These are phyloP conservation scores for Thecocarcelia acutangulata DNA, from an alignment of 2,888 invertebrate species.

Conservation along the genomic window DNA sequence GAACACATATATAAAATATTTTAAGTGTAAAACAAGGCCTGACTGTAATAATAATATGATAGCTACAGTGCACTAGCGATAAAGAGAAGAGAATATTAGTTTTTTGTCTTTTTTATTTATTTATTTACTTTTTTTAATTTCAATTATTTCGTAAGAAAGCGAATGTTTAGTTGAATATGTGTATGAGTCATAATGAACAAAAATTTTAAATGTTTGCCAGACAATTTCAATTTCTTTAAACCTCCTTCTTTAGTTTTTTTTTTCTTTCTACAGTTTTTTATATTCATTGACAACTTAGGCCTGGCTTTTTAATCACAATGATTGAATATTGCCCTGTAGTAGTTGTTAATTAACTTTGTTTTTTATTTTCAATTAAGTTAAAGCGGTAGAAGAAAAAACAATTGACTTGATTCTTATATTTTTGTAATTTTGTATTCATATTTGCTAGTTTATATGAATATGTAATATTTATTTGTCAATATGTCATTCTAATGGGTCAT, in stretches of 20 bases:
- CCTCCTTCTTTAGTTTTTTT: conserved; percentile 27
- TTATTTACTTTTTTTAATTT: conserved; percentile 9
- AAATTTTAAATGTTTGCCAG: conserved; percentile 47
- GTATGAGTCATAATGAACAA: conserved; percentile 53
- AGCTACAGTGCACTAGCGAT: background rate
- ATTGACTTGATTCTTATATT: conserved; percentile 50
- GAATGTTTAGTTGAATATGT: conserved; percentile 48
- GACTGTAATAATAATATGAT: conserved; percentile 4
- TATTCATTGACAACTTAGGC: conserved; percentile 38
- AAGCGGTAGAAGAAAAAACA: conserved; percentile 37
- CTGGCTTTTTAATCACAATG: conserved; percentile 30
- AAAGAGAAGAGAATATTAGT: conserved; percentile 23
- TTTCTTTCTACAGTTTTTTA: background rate
- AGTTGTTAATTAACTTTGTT: conserved; percentile 56
- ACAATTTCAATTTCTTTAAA: conserved; percentile 49
- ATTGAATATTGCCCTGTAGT: conserved; percentile 21
- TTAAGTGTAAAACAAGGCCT: background rate
- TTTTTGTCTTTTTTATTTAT: conserved; percentile 32
- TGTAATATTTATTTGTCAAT: conserved; percentile 42
- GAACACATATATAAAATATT: no score
- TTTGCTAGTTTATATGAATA: background rate
- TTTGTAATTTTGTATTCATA: conserved; percentile 19
- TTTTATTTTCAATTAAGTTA: conserved; percentile 55
- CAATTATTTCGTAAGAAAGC: conserved; percentile 46
- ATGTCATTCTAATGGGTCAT: conserved; percentile 43